Evolutionary conservation across 2,113 vertebrate genomes (phyloP).

Genomic region (Apistogramma diplotaenia): DNA sequence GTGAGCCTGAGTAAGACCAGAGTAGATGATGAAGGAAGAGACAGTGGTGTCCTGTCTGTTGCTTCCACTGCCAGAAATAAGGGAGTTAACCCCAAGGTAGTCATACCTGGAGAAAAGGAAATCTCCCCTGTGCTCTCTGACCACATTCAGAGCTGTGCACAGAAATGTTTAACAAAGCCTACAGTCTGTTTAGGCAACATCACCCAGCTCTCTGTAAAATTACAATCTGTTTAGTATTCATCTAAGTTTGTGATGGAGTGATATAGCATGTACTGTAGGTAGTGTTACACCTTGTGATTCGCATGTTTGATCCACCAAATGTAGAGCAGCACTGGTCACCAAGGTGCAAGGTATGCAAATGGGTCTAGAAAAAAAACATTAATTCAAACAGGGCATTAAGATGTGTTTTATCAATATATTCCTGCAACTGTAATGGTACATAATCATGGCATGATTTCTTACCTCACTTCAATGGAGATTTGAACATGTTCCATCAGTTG

Average conservation of each 20-base stretch:
- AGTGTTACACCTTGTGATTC: slow-evolving; percentile 63
- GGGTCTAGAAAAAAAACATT: slow-evolving; percentile 47
- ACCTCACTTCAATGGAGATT: slow-evolving; percentile 22
- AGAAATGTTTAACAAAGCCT: too few species aligned
- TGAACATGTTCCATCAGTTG: slow-evolving; percentile 26
- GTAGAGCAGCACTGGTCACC: slow-evolving; percentile 66
- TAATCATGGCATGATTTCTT: not conserved
- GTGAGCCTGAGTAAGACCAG: not conserved
- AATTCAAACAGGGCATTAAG: not conserved
- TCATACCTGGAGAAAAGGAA: too few species aligned
- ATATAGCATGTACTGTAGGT: not conserved
- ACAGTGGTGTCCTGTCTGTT: too few species aligned
- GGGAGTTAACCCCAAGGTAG: too few species aligned
- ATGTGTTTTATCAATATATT: not conserved
- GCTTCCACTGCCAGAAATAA: too few species aligned
- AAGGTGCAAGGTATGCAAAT: slow-evolving; percentile 79
- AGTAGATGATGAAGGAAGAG: too few species aligned
- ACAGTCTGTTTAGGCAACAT: not conserved
- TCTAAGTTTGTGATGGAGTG: not conserved
- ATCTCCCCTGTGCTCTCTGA: too few species aligned
- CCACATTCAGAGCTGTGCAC: too few species aligned
- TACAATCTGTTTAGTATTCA: not conserved
- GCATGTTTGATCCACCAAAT: slow-evolving; percentile 44
- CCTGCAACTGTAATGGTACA: not conserved
- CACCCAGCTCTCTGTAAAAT: not conserved